Evolutionary conservation across 2,888 invertebrate species (phyloP).

Genomic region (Bellardia pandia): DNA sequence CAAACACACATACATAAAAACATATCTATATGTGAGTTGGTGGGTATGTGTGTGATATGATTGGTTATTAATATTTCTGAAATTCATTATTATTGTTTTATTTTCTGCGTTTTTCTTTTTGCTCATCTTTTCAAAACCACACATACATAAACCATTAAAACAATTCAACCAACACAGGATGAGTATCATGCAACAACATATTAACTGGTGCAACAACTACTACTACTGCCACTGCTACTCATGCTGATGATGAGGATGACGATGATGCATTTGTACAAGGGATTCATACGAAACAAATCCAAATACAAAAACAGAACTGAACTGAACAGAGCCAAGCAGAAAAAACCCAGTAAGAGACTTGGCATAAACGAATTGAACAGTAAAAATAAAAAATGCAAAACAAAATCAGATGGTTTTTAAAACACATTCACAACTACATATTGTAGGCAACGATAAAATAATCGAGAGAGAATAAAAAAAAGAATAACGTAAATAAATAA

Average conservation of each 20-base stretch:
- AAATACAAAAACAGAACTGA: background rate
- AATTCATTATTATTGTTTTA: conserved; percentile 71
- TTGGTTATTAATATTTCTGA: conserved; percentile 73
- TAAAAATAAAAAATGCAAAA: conserved; percentile 51
- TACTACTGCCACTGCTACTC: conserved; percentile 10
- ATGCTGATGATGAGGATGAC: conserved; percentile 42
- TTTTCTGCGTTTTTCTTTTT: conserved; percentile 56
- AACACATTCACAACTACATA: conserved; percentile 11
- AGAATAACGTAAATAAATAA: conserved; percentile 29
- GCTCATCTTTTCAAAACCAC: conserved; percentile 59
- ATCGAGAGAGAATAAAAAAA: background rate
- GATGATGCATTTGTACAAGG: conserved; percentile 54
- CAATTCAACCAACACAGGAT: conserved; percentile 63
- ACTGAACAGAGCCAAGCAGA: background rate
- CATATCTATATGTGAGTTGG: background rate
- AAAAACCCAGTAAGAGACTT: conserved; percentile 46
- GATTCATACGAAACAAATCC: conserved; percentile 3
- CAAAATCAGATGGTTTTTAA: conserved; percentile 55
- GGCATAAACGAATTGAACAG: conserved; percentile 68
- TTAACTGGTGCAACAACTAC: conserved; percentile 52
- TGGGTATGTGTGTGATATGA: conserved; percentile 50
- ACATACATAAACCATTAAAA: conserved; percentile 66
- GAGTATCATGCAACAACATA: conserved; percentile 64
- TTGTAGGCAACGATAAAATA: background rate
- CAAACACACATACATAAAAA: background rate